Base-by-base conservation (phyloP, 2,888 invertebrate species). In the Ophion slaviceki region DNA sequence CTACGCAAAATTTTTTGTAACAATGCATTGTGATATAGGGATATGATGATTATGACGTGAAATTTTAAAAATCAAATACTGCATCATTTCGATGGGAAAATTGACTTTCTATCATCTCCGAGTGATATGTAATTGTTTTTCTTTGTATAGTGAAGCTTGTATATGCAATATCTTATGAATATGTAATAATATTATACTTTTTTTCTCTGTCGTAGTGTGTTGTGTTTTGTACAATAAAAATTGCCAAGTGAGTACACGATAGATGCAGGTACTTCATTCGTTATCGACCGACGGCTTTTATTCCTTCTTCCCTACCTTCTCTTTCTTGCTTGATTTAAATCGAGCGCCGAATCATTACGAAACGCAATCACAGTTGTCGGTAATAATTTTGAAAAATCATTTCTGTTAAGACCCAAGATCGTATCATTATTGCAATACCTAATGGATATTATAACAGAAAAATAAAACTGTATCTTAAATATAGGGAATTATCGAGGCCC, bases 91-190 rank as follows among this genome's bases (percentile, higher is more conserved):
- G 40, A 17, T 57, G 59, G 40, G 66, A 20, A 61, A 53, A 80
- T 45, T 75, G 40, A 59, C 45, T 84, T 71, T 76, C 66, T 62
- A 47, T 45, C 24, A 61, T 78, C 32, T 71, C 45, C 24, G 66
- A 78, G 64, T 74, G 67, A 78, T 78, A 74, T 75, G 32, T 70
- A 80, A 68, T 61, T 82, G 67, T 82, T 80, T 87, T 71, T 83
- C 80, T 89, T 89, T 89, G 89, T 90, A 89, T 88, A 89, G 88
- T 88, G 86, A 87, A 86, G 80, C 84, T 87, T 88, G 88, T 86
- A 86, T 86, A 88, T 87, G 83, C 74, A 75, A 76, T 71, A 61
- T 66, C 57, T 82, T 77, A 79, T 86, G 68, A 72, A 86, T 75
- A 88, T 84, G 86, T 89, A 87, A 88, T 70, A 83, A 77, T 87